These are phyloP conservation scores for Steromphala cineraria DNA, from an alignment of 2,888 invertebrate species.

Conservation along the genomic window DNA sequence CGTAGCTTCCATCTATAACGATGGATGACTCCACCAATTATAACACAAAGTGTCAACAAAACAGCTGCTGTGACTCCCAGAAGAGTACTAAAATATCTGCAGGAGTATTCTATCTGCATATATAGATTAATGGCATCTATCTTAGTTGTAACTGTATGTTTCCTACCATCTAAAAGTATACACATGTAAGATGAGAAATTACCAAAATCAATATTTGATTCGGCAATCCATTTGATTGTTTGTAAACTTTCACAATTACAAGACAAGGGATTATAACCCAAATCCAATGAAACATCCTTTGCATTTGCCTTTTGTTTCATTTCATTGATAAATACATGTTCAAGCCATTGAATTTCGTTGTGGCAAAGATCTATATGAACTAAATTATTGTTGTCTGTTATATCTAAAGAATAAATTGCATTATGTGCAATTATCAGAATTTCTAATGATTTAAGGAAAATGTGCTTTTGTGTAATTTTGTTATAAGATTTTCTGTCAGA, in stretches of 20 bases:
- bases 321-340: not conserved
- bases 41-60: constrained; percentile 1
- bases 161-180: not conserved
- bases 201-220: not conserved
- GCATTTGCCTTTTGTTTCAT: not conserved
- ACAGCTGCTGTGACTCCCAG: constrained; percentile 10
- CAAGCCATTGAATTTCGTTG: constrained; percentile 2
- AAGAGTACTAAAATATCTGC: not conserved
- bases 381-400: constrained; percentile 13
- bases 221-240: constrained; percentile 14
- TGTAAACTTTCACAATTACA: constrained; percentile 19
- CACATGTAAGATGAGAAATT: not conserved
- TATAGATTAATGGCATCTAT: not conserved
- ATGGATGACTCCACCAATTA: not conserved
- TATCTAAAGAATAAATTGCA: not conserved
- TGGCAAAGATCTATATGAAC: not conserved
- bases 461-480: not conserved
- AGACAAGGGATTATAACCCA: not conserved
- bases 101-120: not conserved
- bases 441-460: not conserved
- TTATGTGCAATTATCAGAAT: not conserved
- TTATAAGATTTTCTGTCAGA: constrained; percentile 14
- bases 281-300: not conserved
- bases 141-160: not conserved
- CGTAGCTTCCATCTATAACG: constrained; percentile 20